Base-by-base conservation (phyloP, 2,797 vertebrate genomes). In the Pseudomugil gertrudae region DNA sequence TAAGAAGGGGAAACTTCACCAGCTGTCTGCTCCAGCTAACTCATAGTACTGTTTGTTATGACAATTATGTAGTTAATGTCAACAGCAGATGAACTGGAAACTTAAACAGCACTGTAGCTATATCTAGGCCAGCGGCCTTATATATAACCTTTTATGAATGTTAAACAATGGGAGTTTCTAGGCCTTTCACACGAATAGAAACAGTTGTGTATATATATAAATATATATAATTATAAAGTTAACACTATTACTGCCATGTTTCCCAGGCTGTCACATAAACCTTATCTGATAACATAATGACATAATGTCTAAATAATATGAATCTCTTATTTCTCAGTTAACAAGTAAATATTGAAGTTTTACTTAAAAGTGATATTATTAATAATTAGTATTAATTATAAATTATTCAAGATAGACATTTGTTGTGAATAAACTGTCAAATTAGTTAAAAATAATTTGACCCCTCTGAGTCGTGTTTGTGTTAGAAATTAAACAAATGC, bases 1-100 rank as follows among this genome's bases (percentile, higher is more conserved):
- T 94, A 79, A 90, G 81, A 63, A 63, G 5, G 5, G 0, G 26
- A 35, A 33, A 47, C 30, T 33, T 15, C 9, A 36, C 53, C 48
- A 1, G 2, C 54, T 63, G 4, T 70, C 60, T 70, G 67, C 21
- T 78, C 33, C 17, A 17, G 62, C 29, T 77, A 63, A 76, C 71
- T 35, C 53, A 61, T 50, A 53, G 62, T 21, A 19, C 70, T 53
- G 64, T 57, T 72, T 73, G 70, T 84, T 79, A n/a, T 84, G 76
- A 74, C 66, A 58, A 50, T 40, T 27, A 13, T 38, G 64, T 52
- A 15, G 54, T 35, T 59, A 59, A 63, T 52, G 72, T 76, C 57
- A 72, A 53, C 69, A 76, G 57, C 64, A 67, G 74, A n/a, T 75
- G 74, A 53, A 55, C 54, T 71, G 50, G 67, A 36, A 21, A 14